Evolutionary conservation across 2,888 invertebrate species (phyloP), one percentile per base, ranked within the genome.

Genomic region (Leptothorax acervorum): DNA sequence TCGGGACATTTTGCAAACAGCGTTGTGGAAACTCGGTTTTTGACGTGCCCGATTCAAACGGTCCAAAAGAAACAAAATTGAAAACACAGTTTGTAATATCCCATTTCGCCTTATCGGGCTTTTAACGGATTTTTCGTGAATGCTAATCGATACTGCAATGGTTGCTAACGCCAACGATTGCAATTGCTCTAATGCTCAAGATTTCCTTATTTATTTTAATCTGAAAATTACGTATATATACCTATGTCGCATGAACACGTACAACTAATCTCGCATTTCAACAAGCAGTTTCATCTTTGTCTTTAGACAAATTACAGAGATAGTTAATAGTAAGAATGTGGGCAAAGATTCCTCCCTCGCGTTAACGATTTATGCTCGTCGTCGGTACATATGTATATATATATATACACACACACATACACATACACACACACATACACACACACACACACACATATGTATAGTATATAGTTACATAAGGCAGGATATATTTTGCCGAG

Each of bases 71-170:
- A 70, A 55, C 48, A 28, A 81, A 81, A 83, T 83, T 83, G 83
- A 79, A 83, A 79, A 83, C 18, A 57, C 79, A 42, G 45, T 51
- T 82, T 65, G 79, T 53, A 55, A 75, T 75, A 81, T 79, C 51
- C 83, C 79, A 68, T 83, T 83, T 81, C 48, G 65, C 81, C 81
- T 83, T 81, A 83, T 79, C 81, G 79, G 8, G 23, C 57, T 74
- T 48, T 62, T 31, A 65, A 48, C 35, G 39, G 23, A 51, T 31
- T 68, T 79, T 83, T 48, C 79, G 48, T 28, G 11, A 60, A 60
- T 45, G 81, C 55, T 81, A 66, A 83, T 83, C 83, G 83, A 65
- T 55, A 60, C 31, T 35, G 35, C 73, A 28, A 71, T 60, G 55
- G 23, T 23, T 35, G 57, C 31, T 15, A 5, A 18, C 78, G 70